These are phyloP conservation scores for Serranus cabrilla DNA, from an alignment of 2,797 vertebrate species.

Conservation along the genomic window DNA sequence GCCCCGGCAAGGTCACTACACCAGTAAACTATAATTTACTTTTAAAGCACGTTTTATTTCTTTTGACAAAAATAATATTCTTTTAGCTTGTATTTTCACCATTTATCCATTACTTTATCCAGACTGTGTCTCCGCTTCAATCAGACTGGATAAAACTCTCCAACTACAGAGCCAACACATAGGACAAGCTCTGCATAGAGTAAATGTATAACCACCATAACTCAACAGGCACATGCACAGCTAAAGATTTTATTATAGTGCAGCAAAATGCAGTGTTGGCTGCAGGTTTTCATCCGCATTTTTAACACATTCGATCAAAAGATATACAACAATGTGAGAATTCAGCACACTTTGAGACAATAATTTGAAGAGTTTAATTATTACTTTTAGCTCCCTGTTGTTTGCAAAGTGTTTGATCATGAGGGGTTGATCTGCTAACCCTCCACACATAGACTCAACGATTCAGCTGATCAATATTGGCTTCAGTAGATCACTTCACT, in stretches of 20 bases:
- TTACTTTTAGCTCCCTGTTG: too few relatives aligned
- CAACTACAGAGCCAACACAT: conserved; percentile 17
- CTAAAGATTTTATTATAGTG: neutral
- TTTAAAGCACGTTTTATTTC: too few relatives aligned
- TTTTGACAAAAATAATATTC: too few relatives aligned
- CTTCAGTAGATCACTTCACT: neutral
- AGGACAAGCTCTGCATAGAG: neutral
- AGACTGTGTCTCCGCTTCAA: conserved; percentile 54
- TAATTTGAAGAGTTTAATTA: too few relatives aligned
- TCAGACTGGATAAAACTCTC: conserved; percentile 33
- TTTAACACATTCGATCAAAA: neutral
- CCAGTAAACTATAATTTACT: conserved; percentile 14
- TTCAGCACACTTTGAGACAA: too few relatives aligned
- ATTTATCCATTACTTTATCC: too few relatives aligned
- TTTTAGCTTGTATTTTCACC: too few relatives aligned
- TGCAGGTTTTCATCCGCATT: neutral
- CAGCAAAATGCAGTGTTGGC: too few relatives aligned
- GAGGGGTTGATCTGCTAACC: neutral
- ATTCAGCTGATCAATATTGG: neutral
- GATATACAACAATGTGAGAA: too few relatives aligned
- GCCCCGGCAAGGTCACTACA: neutral
- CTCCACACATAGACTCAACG: neutral
- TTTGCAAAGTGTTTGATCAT: neutral
- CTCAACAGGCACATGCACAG: neutral
- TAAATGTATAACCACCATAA: neutral